Evolutionary conservation across 2,113 vertebrate species (phyloP).

Genomic region (Collichthys lucidus): DNA sequence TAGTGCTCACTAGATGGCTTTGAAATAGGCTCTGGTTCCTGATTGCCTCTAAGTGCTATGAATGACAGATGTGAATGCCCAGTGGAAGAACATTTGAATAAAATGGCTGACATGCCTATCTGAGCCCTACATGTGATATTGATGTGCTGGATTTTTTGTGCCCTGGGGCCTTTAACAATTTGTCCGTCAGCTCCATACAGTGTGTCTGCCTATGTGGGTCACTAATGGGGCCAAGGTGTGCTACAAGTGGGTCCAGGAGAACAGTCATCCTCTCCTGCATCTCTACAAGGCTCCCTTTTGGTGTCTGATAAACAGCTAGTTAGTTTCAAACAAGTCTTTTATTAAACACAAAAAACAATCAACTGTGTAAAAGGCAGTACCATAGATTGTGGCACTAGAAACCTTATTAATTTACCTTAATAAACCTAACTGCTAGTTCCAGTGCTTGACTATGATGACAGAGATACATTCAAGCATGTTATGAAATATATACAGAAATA

Average conservation of each 20-base stretch:
- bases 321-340: neutral
- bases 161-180: constrained; percentile 28
- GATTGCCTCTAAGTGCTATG: constrained; percentile 49
- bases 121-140: constrained; percentile 27
- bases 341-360: neutral
- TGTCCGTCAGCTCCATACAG: constrained; percentile 40
- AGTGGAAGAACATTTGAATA: constrained; percentile 35
- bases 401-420: neutral
- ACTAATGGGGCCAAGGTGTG: constrained; percentile 33
- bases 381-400: neutral
- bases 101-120: constrained; percentile 16
- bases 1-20: constrained; percentile 23
- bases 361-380: neutral
- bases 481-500: too few relatives aligned
- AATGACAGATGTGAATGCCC: constrained; percentile 44
- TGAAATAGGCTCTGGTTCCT: constrained; percentile 47
- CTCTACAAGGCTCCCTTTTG: too few relatives aligned
- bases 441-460: too few relatives aligned
- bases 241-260: constrained; percentile 33
- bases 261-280: neutral
- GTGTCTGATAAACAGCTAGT: neutral
- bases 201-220: neutral
- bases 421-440: neutral
- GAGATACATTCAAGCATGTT: too few relatives aligned
- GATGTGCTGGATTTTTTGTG: constrained; percentile 9